These are phyloP conservation scores for Drosophila ohnishii DNA, from an alignment of 1,140 invertebrate genomes.

Conservation along the genomic window DNA sequence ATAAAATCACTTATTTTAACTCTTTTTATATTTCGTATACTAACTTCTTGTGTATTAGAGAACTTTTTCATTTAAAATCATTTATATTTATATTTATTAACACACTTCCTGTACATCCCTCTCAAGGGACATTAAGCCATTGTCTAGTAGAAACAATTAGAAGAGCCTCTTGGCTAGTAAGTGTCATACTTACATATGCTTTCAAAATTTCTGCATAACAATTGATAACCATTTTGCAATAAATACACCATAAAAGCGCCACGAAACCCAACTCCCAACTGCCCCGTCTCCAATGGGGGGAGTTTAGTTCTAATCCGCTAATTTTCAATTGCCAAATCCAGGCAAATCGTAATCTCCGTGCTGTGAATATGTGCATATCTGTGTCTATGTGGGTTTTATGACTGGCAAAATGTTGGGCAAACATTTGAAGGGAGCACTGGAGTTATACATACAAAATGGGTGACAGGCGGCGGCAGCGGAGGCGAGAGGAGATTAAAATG, in stretches of 20 bases:
- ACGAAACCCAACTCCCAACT: not conserved
- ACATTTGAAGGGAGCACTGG: slow-evolving; percentile 26
- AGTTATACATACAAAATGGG: slow-evolving; percentile 34
- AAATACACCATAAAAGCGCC: slow-evolving; percentile 25
- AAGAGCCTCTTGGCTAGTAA: slow-evolving; percentile 1
- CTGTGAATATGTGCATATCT: slow-evolving; percentile 23
- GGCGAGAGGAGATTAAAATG: not conserved
- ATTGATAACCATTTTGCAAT: slow-evolving; percentile 19
- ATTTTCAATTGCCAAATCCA: slow-evolving; percentile 51
- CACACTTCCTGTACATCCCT: not conserved
- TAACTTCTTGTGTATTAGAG: too few species aligned
- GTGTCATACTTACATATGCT: slow-evolving; percentile 13
- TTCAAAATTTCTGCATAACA: slow-evolving; percentile 2
- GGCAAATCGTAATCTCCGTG: slow-evolving; percentile 36
- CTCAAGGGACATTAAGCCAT: not conserved
- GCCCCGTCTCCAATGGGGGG: not conserved
- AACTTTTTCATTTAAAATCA: not conserved
- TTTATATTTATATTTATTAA: not conserved
- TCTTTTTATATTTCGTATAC: too few species aligned
- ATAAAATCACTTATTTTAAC: not conserved
- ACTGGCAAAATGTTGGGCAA: slow-evolving; percentile 44
- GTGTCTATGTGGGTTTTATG: slow-evolving; percentile 27
- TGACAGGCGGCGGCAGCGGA: slow-evolving; percentile 5
- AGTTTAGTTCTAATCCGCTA: slow-evolving; percentile 33
- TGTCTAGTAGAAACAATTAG: not conserved